Evolutionary conservation across 2,113 vertebrate genomes (phyloP).

Genomic region (Ceyx margarethae): DNA sequence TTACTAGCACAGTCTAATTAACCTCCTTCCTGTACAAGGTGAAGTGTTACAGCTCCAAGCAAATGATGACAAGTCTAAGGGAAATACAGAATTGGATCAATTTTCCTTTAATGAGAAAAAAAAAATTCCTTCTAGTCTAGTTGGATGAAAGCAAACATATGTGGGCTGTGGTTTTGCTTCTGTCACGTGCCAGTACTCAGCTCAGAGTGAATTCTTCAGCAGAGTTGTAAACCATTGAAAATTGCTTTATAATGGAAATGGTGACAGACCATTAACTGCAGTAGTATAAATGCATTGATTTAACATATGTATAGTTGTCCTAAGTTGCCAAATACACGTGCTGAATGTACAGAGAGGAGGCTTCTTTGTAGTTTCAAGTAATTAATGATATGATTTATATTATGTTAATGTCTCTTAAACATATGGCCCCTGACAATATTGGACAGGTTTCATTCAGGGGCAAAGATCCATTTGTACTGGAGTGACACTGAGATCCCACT

Average conservation of each 20-base stretch:
- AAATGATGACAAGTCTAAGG: constrained; percentile 28
- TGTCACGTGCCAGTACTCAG: constrained; percentile 58
- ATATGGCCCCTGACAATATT: neutral
- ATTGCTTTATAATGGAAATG: constrained; percentile 76
- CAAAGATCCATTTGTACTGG: constrained; percentile 9
- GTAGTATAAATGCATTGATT: constrained; percentile 43
- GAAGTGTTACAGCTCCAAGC: neutral
- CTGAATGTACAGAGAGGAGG: neutral
- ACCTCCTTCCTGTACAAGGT: constrained; percentile 10
- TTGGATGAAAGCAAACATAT: constrained; percentile 60
- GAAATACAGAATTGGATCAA: constrained; percentile 44
- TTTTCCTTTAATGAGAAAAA: constrained; percentile 51
- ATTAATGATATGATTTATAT: neutral
- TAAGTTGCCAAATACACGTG: constrained; percentile 26
- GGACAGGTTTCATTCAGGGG: constrained; percentile 20
- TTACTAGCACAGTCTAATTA: constrained; percentile 37
- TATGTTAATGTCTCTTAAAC: constrained; percentile 5
- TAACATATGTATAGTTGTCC: constrained; percentile 31
- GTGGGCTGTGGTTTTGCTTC: constrained; percentile 54
- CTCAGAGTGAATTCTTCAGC: constrained; percentile 64
- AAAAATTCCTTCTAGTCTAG: neutral
- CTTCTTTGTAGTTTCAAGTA: neutral
- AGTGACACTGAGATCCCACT: constrained; percentile 19
- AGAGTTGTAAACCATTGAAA: constrained; percentile 73
- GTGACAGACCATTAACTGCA: constrained; percentile 72